phyloP scores from a whole-genome alignment of 1,140 invertebrate genomes.

The Cotesia vestalis region DNA sequence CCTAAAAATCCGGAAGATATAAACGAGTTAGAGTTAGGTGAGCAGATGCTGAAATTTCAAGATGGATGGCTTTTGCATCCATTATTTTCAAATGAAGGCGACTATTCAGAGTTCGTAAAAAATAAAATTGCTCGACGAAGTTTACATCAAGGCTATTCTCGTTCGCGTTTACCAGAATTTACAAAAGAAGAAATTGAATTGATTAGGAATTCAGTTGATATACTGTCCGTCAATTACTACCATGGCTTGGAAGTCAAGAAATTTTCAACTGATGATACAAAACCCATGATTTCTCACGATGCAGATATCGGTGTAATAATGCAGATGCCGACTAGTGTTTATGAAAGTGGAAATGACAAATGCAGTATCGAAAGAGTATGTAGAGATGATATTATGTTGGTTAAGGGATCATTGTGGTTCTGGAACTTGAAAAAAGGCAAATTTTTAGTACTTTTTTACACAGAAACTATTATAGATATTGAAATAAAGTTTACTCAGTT shows the following conservation, averaged over 20 bases:
- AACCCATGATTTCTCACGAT: constrained; percentile 16
- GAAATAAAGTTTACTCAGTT: too few species aligned
- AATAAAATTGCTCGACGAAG: constrained; percentile 60
- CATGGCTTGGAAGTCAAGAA: constrained; percentile 32
- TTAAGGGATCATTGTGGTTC: too few species aligned
- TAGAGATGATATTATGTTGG: too few species aligned
- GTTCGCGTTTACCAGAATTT: constrained; percentile 67
- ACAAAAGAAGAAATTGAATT: constrained; percentile 58
- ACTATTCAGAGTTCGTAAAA: constrained; percentile 68
- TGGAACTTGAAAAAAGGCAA: too few species aligned
- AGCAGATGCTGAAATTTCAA: constrained; percentile 67
- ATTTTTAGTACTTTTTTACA: too few species aligned
- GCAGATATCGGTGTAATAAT: constrained; percentile 21
- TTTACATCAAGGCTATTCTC: constrained; percentile 54
- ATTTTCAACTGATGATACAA: constrained; percentile 8
- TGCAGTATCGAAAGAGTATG: too few species aligned
- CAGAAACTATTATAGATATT: too few species aligned
- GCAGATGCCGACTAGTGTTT: too few species aligned
- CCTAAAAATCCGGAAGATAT: constrained; percentile 58
- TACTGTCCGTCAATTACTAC: constrained; percentile 62
- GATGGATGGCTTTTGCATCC: constrained; percentile 68
- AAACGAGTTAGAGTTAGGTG: constrained; percentile 67
- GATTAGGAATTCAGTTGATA: constrained; percentile 61
- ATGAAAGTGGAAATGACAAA: too few species aligned
- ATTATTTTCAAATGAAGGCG: constrained; percentile 63